These are phyloP conservation scores for Dryobates pubescens DNA, from an alignment of 2,797 vertebrate species.

Conservation along the genomic window DNA sequence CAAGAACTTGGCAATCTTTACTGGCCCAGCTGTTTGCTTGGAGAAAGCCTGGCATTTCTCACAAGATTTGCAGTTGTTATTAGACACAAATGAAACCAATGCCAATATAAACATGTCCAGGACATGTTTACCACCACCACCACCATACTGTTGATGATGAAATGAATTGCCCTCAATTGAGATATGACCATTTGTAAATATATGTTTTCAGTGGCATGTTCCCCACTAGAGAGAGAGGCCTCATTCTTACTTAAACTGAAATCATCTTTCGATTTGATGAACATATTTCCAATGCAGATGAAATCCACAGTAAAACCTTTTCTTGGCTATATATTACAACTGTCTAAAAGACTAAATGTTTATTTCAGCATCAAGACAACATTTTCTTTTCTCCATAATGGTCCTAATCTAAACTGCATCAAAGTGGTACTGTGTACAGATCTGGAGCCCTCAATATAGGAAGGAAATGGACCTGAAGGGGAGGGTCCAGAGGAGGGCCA, in stretches of 20 bases:
- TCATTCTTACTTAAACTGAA: background rate
- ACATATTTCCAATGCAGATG: background rate
- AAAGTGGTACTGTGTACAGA: background rate
- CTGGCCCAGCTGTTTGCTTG: constrained; percentile 9
- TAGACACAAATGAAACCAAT: constrained; percentile 1
- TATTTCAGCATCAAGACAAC: background rate
- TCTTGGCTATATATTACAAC: background rate
- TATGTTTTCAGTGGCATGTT: background rate
- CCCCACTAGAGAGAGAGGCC: background rate
- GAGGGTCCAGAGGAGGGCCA: too few species aligned
- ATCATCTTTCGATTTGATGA: background rate
- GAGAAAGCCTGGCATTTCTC: constrained; percentile 16
- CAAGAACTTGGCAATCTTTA: constrained; percentile 8
- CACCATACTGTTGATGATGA: background rate
- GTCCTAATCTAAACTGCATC: background rate
- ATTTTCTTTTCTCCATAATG: background rate
- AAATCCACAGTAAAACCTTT: background rate
- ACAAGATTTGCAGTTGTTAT: constrained; percentile 8
- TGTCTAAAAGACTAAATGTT: background rate
- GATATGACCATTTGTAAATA: constrained; percentile 22
- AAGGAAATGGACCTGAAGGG: too few species aligned
- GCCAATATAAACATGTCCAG: constrained; percentile 7
- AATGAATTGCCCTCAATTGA: background rate
- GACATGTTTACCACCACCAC: background rate
- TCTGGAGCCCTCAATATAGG: too few species aligned